A percentile compares a stretch with the other conserved stretches of the same genome.
Evolutionary conservation across 2,113 vertebrate species (phyloP).

Genomic region (Ploceus nigricollis): DNA sequence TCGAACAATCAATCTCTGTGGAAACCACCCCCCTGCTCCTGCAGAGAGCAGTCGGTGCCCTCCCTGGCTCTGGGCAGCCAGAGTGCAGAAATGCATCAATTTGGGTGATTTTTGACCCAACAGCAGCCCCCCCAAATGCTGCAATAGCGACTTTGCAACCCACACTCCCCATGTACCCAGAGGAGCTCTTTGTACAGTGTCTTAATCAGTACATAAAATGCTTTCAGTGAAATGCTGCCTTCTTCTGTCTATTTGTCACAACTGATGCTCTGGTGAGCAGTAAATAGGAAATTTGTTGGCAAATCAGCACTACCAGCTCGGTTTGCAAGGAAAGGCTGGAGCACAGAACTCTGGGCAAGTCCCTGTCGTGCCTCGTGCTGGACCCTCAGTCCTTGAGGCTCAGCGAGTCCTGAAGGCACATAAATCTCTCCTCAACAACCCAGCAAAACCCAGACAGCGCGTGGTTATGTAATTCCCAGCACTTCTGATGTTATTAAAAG

Average conservation of each 20-base stretch:
- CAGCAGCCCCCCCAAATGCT: not conserved
- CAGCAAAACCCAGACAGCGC: not conserved
- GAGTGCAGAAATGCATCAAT: not conserved
- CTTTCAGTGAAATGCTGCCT: constrained; percentile 60
- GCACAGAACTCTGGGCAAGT: not conserved
- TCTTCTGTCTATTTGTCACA: constrained; percentile 59
- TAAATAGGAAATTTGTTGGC: constrained; percentile 48
- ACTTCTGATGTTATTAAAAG: not conserved
- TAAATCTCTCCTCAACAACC: not conserved
- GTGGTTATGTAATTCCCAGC: not conserved
- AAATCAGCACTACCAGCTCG: not conserved
- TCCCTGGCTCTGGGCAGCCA: not conserved
- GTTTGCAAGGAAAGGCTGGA: not conserved
- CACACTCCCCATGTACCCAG: not conserved
- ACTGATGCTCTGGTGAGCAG: constrained; percentile 40
- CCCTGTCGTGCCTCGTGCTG: not conserved
- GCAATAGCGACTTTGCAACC: not conserved
- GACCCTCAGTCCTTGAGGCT: not conserved
- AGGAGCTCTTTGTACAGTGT: not conserved
- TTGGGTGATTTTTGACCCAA: not conserved
- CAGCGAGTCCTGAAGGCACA: not conserved
- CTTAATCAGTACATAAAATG: not conserved
- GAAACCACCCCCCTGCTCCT: not conserved
- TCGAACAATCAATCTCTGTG: not conserved
- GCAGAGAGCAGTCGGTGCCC: fast-evolving